phyloP scores from a whole-genome alignment of 92 coral and sea anemone genomes.

The Zoanthus sociatus region DNA sequence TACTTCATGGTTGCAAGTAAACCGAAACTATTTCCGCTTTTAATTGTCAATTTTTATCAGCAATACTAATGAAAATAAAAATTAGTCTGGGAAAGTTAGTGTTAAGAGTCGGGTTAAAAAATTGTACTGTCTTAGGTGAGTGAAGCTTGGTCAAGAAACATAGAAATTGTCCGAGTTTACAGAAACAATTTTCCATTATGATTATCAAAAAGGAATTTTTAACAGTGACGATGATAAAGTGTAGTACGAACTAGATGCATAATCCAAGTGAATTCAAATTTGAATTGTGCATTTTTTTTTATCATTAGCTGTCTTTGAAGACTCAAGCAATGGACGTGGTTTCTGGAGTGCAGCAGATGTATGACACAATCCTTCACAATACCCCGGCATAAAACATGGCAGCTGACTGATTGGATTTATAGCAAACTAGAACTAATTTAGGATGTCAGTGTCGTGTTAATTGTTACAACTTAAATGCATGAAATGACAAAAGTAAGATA shows the following conservation, averaged over 20 bases:
- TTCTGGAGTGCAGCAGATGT: constrained; percentile 54
- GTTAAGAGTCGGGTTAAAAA: too few relatives aligned
- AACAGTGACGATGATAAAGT: too few relatives aligned
- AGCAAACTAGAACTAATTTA: neutral
- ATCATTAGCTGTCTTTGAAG: constrained; percentile 58
- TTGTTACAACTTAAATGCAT: neutral
- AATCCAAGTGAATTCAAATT: neutral
- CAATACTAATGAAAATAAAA: too few relatives aligned
- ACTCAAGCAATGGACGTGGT: constrained; percentile 67
- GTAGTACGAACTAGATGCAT: neutral
- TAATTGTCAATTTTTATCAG: too few relatives aligned
- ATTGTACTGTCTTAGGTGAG: too few relatives aligned
- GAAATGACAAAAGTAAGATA: neutral
- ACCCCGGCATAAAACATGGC: neutral
- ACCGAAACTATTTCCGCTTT: too few relatives aligned
- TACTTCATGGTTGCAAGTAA: too few relatives aligned
- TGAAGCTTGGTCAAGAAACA: too few relatives aligned
- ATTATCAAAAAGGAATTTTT: too few relatives aligned
- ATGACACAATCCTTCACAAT: constrained; percentile 51
- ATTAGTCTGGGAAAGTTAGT: too few relatives aligned
- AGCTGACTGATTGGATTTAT: neutral
- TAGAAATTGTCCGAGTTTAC: neutral
- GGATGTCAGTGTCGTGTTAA: neutral
- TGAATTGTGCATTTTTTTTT: neutral
- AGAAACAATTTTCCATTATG: neutral